Conservation (phyloP, 2,888 invertebrate genomes). For the Physocephala rufipes region DNA sequence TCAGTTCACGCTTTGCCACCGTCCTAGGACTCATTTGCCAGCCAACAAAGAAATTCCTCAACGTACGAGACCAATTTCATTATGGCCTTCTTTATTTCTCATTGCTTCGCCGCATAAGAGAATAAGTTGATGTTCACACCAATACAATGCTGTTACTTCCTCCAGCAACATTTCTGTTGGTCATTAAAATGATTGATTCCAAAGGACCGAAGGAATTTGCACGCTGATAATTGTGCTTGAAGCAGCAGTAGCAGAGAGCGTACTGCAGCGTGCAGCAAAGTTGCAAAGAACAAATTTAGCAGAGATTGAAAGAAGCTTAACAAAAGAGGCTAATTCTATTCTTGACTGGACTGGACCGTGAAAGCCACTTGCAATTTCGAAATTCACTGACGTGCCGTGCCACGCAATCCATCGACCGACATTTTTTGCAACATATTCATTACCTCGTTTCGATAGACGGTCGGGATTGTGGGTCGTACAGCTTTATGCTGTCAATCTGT, state of each 20-base stretch:
- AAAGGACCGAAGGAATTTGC: slow-evolving; percentile 21
- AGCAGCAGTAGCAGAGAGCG: neutral
- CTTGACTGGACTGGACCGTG: too few relatives aligned
- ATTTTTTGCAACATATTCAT: slow-evolving; percentile 19
- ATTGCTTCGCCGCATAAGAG: neutral
- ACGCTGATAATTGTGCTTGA: slow-evolving; percentile 13
- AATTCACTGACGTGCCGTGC: neutral
- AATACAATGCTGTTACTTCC: neutral
- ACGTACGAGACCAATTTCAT: too few relatives aligned
- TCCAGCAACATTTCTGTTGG: slow-evolving; percentile 23
- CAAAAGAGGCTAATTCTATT: neutral
- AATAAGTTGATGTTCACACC: neutral
- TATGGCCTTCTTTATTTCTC: neutral
- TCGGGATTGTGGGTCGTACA: neutral
- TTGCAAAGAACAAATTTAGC: neutral
- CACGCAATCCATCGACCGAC: neutral
- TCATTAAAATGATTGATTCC: slow-evolving; percentile 35
- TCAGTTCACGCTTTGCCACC: neutral
- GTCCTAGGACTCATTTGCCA: neutral
- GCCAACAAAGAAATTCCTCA: neutral
- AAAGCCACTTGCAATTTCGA: slow-evolving; percentile 9
- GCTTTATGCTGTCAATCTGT: too few relatives aligned
- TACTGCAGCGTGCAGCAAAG: too few relatives aligned
- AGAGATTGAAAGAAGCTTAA: neutral
- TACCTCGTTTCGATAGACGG: neutral